Percentiles rank a stretch among this genome's conserved stretches.
These are phyloP conservation scores for Sylvicola cinctus DNA, from an alignment of 2,888 invertebrate genomes.

Conservation along the genomic window DNA sequence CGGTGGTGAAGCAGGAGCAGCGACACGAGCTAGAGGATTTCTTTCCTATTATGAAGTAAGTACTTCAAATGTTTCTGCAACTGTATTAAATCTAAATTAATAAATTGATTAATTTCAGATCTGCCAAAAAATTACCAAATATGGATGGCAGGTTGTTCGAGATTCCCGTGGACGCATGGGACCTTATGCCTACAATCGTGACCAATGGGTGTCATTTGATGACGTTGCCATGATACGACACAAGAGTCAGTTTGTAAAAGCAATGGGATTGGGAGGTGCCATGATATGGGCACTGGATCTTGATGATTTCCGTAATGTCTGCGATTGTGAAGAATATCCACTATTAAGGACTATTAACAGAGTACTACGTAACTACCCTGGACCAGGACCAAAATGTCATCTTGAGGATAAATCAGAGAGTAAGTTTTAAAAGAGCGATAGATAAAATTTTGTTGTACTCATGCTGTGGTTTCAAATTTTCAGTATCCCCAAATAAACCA, in stretches of 20 bases:
- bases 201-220: conserved; percentile 90
- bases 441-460: background rate
- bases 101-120: no score
- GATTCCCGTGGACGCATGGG: conserved; percentile 68
- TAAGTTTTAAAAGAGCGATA: no score
- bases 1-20: conserved; percentile 75
- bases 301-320: conserved; percentile 66
- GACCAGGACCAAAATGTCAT: conserved; percentile 40
- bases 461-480: background rate
- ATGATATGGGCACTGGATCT: conserved; percentile 83
- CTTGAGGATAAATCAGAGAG: conserved; percentile 26
- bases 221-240: conserved; percentile 65
- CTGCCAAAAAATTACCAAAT: conserved; percentile 52
- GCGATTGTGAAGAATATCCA: conserved; percentile 65
- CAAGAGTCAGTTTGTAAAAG: conserved; percentile 62
- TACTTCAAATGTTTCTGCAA: conserved; percentile 26
- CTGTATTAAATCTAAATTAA: no score
- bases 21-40: conserved; percentile 71
- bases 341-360: conserved; percentile 60
- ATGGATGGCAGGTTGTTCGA: conserved; percentile 57
- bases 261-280: conserved; percentile 61
- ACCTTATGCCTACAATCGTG: conserved; percentile 61
- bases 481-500: background rate
- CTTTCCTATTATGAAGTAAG: conserved; percentile 76
- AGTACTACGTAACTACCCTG: conserved; percentile 46